phyloP scores from a whole-genome alignment of 2,888 invertebrate species.

The Tetranychus piercei region DNA sequence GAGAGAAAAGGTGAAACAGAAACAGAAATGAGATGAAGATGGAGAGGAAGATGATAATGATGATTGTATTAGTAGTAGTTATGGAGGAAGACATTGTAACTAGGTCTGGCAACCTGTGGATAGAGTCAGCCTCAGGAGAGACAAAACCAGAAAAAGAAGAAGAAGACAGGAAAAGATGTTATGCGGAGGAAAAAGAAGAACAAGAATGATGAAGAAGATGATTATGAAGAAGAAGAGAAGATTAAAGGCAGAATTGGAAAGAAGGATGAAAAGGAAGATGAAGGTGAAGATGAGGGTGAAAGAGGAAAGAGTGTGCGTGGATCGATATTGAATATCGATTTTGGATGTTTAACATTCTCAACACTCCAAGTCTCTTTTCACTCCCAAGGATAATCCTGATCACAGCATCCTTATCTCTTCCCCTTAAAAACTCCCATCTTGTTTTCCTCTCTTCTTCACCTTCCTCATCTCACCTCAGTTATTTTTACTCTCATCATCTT shows the following conservation, averaged over 20 bases:
- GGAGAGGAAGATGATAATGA: neutral
- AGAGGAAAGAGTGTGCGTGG: neutral
- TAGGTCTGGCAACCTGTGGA: neutral
- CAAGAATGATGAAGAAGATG: neutral
- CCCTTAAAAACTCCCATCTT: neutral
- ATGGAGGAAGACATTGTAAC: constrained; percentile 1
- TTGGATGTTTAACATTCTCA: neutral
- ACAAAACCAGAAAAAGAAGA: neutral
- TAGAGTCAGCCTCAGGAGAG: neutral
- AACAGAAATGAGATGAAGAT: neutral
- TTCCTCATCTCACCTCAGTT: neutral
- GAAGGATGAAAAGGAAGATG: too few species aligned
- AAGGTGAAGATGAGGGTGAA: neutral
- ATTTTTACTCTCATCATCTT: neutral
- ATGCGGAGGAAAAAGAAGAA: neutral
- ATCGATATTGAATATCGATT: neutral
- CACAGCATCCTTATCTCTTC: neutral
- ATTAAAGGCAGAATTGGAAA: neutral
- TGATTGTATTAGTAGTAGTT: constrained; percentile 2
- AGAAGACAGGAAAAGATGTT: neutral
- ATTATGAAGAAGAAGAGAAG: neutral
- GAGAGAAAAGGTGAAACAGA: constrained; percentile 3
- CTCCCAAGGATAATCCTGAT: constrained; percentile 1
- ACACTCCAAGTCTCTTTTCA: neutral
- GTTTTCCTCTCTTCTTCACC: neutral